Evolutionary conservation across 2,797 vertebrate species (phyloP).

Genomic region (Epinephelus malabaricus): DNA sequence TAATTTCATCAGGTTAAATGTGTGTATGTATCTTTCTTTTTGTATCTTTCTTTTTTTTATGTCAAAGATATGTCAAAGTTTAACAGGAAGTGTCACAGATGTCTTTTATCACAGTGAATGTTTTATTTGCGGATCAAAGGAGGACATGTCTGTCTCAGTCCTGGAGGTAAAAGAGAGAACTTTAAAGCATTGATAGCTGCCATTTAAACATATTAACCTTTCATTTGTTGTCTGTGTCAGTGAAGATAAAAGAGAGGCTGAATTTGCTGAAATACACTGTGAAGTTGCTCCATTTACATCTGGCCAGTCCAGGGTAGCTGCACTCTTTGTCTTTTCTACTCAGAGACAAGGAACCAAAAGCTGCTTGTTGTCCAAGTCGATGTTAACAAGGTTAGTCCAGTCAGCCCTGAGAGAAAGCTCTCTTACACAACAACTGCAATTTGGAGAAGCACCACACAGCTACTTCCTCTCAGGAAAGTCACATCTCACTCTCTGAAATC

Average conservation of each 20-base stretch:
- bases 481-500: not conserved
- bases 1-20: not conserved
- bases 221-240: conserved; percentile 66
- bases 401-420: conserved; percentile 65
- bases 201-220: conserved; percentile 81
- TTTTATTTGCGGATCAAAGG: conserved; percentile 58
- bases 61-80: not conserved
- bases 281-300: conserved; percentile 75
- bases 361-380: conserved; percentile 73
- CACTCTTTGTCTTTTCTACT: conserved; percentile 55
- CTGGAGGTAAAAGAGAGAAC: conserved; percentile 41
- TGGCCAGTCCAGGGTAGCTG: conserved; percentile 41
- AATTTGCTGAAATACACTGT: conserved; percentile 55
- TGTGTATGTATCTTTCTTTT: not conserved
- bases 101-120: conserved; percentile 23
- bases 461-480: conserved; percentile 3
- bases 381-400: conserved; percentile 78
- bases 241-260: conserved; percentile 65
- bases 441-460: conserved; percentile 32
- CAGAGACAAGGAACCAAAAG: conserved; percentile 59
- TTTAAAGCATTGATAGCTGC: conserved; percentile 63
- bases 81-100: conserved; percentile 10
- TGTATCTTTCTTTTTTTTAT: too few relatives aligned
- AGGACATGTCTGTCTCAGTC: conserved; percentile 42
- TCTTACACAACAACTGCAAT: conserved; percentile 54